Evolutionary conservation across 2,888 invertebrate genomes (phyloP).

Genomic region (Laspeyria flexula): DNA sequence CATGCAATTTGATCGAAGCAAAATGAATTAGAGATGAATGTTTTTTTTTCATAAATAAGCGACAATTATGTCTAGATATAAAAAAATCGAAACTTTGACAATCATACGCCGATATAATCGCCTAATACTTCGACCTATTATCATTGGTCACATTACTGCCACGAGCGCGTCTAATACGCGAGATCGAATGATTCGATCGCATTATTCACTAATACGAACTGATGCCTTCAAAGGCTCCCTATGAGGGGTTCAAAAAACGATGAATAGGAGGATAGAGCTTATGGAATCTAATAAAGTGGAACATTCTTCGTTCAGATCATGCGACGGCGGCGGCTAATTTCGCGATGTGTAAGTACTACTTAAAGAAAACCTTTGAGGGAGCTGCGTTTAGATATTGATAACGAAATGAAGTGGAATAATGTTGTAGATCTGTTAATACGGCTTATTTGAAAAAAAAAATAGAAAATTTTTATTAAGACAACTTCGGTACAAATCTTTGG

Average conservation of each 20-base stretch:
- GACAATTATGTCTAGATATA: too few relatives aligned
- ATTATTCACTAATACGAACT: constrained; percentile 80
- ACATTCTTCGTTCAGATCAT: constrained; percentile 69
- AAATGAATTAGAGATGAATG: too few relatives aligned
- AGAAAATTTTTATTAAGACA: too few relatives aligned
- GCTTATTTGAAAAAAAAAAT: too few relatives aligned
- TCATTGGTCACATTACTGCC: constrained; percentile 72
- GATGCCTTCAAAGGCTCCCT: constrained; percentile 74
- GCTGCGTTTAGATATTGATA: constrained; percentile 16
- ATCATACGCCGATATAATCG: constrained; percentile 61
- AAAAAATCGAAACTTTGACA: too few relatives aligned
- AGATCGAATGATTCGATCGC: constrained; percentile 79
- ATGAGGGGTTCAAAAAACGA: constrained; percentile 74
- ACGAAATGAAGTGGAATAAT: constrained; percentile 16
- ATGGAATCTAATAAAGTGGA: constrained; percentile 83
- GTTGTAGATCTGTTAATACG: background rate
- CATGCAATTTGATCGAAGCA: too few relatives aligned
- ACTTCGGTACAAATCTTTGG: too few relatives aligned
- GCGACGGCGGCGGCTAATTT: constrained; percentile 66
- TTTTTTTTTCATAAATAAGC: too few relatives aligned
- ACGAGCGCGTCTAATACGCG: constrained; percentile 70
- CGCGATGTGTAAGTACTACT: constrained; percentile 37
- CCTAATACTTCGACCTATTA: constrained; percentile 77
- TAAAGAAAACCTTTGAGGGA: constrained; percentile 33
- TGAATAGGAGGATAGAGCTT: constrained; percentile 83